Evolutionary conservation across 2,113 vertebrate species (phyloP).

Genomic region (Mustelus asterias): DNA sequence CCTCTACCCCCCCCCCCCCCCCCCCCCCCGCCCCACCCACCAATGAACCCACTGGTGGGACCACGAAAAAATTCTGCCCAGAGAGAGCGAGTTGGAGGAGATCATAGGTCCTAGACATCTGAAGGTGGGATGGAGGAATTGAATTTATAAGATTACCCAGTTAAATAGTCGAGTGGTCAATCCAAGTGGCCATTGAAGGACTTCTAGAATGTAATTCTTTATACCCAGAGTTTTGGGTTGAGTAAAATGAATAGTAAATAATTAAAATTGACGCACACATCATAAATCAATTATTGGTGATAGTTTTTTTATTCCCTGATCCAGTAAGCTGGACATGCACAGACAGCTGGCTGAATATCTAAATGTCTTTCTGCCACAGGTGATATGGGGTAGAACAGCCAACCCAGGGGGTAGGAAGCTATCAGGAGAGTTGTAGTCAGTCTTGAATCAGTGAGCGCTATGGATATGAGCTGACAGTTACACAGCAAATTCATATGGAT

Average conservation of each 20-base stretch:
- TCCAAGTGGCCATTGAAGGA: not conserved
- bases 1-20: no score
- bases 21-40: no score
- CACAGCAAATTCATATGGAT: not conserved
- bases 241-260: not conserved
- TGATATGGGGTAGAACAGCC: not conserved
- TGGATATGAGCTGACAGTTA: not conserved
- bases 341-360: not conserved
- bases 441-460: not conserved
- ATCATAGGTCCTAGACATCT: not conserved
- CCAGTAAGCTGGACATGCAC: not conserved
- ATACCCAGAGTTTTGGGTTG: not conserved
- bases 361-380: not conserved
- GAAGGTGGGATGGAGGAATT: not conserved
- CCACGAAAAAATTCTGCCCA: no score
- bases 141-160: not conserved
- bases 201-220: not conserved
- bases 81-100: not conserved
- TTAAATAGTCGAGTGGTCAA: not conserved
- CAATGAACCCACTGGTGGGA: no score
- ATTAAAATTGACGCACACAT: not conserved
- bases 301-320: not conserved
- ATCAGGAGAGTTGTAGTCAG: not conserved
- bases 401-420: not conserved
- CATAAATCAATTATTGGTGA: not conserved